Evolutionary conservation across 2,797 vertebrate genomes (phyloP).

Genomic region (Falco peregrinus): DNA sequence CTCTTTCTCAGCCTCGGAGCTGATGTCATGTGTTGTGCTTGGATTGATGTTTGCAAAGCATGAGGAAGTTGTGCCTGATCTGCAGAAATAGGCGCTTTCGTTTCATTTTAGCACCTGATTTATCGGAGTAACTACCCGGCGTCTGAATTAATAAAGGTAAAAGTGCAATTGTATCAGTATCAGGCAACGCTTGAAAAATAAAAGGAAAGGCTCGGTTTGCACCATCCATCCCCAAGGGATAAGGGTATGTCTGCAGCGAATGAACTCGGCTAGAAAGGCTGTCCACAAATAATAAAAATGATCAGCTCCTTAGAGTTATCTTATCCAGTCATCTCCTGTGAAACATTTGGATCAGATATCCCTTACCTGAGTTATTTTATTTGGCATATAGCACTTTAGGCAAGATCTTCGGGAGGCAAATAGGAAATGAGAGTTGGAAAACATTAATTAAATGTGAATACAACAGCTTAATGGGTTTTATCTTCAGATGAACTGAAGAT

Average conservation of each 20-base stretch:
- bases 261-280: slow-evolving; percentile 5
- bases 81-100: neutral
- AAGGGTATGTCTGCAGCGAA: slow-evolving; percentile 9
- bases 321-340: slow-evolving; percentile 61
- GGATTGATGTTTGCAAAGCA: neutral
- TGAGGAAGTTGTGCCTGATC: neutral
- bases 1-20: neutral
- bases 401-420: slow-evolving; percentile 58
- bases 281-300: slow-evolving; percentile 66
- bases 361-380: slow-evolving; percentile 66
- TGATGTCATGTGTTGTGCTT: neutral
- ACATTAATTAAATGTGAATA: slow-evolving; percentile 74
- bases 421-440: slow-evolving; percentile 73
- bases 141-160: slow-evolving; percentile 36
- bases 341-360: slow-evolving; percentile 68
- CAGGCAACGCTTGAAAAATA: slow-evolving; percentile 12
- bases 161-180: neutral
- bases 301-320: slow-evolving; percentile 59
- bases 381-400: slow-evolving; percentile 66
- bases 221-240: slow-evolving; percentile 33
- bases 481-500: slow-evolving; percentile 68
- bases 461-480: slow-evolving; percentile 72
- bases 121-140: neutral
- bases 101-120: neutral
- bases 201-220: slow-evolving; percentile 53